phyloP scores from a whole-genome alignment of 1,140 invertebrate species.

The Drosophila teissieri region DNA sequence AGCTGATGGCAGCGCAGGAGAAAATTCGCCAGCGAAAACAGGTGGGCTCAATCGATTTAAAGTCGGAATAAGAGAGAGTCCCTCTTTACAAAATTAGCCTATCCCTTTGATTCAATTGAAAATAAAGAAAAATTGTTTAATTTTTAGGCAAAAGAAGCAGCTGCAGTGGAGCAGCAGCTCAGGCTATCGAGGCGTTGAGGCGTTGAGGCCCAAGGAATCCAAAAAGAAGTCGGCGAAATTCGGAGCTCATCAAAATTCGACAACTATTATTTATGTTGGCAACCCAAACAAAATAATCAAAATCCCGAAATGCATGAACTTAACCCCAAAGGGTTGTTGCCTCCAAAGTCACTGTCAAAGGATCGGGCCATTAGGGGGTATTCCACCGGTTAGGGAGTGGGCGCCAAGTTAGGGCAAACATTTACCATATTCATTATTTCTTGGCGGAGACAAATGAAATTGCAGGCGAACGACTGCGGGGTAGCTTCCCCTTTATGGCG shows the following conservation, averaged over 20 bases:
- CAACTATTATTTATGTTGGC: constrained; percentile 53
- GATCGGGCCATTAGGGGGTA: constrained; percentile 17
- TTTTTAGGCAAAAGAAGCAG: neutral
- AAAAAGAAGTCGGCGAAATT: constrained; percentile 29
- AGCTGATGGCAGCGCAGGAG: constrained; percentile 16
- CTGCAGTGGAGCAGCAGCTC: neutral
- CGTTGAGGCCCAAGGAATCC: neutral
- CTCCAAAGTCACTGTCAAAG: constrained; percentile 56
- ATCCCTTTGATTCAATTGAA: too few relatives aligned
- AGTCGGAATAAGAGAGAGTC: too few relatives aligned
- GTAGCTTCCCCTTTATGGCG: neutral
- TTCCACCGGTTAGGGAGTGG: neutral
- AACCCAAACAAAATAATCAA: constrained; percentile 62
- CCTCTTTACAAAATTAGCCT: too few relatives aligned
- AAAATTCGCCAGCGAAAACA: constrained; percentile 1
- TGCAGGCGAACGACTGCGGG: constrained; percentile 36
- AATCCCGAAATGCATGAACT: constrained; percentile 28
- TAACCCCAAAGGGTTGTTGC: constrained; percentile 42
- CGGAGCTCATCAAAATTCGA: constrained; percentile 24
- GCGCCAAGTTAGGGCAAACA: constrained; percentile 61
- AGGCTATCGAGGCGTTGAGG: neutral
- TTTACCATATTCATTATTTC: constrained; percentile 61
- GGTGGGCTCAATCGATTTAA: neutral
- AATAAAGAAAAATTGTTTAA: neutral
- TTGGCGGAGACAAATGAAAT: constrained; percentile 63